Base-by-base conservation (phyloP, 1,140 invertebrate species). In the Polypedilum pembai region DNA sequence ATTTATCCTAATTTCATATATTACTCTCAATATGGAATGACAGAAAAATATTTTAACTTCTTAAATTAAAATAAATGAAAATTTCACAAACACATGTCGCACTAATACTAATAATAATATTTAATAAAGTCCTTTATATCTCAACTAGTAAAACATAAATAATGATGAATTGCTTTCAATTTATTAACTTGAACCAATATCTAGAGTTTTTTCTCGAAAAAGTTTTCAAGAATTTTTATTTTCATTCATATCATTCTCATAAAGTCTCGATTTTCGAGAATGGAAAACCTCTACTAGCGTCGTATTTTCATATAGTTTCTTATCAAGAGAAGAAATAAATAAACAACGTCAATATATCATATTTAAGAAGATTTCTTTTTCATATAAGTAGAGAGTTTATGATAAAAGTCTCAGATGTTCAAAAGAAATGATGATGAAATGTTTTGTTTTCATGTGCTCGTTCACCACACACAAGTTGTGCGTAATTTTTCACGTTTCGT, bases 331-430 rank as follows among this genome's bases (percentile, higher is more conserved):
- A 1, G 65, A 21, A 69, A 69, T 21, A 69, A 69, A 69, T 69
- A 69, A 69, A 69, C 65, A 69, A 69, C 65, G 20, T 69, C 65
- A 69, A 69, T 69, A 20, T 69, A 69, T 69, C 17, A 69, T 69
- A 69, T 69, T 69, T 69, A 69, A 20, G 20, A 21, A 69, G 65
- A 69, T 20, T 69, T 12, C 45, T 56, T 21, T 18, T 69, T 20
- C 65, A 18, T 18, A 69, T 69, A 8, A 69, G 5, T 5, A 66
- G n/a, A 5, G 65, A 20, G 12, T 56, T 56, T n/a, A 56, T 56
- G 45, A 56, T 56, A 56, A 33, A 56, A 56, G 45, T 15, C 45
- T 56, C 45, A 56, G 45, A 56, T 56, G 45, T 8, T 56, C 45
- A 56, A 56, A 56, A 56, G 45, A 12, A 12, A 56, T 56, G 45